phyloP scores from a whole-genome alignment of 1,140 invertebrate species.

The Microplitis demolitor region DNA sequence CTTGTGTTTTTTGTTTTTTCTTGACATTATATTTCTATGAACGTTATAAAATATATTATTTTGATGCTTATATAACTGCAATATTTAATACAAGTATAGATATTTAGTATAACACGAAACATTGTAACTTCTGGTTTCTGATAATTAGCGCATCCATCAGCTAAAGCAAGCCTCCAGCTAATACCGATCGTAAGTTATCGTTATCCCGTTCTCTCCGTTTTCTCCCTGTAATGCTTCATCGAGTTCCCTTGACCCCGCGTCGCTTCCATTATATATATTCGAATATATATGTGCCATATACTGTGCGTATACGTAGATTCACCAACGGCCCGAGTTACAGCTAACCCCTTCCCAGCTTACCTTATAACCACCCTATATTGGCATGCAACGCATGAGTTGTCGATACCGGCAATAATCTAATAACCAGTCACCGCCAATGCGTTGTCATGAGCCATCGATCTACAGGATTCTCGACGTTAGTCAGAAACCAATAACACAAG shows the following conservation, averaged over 20 bases:
- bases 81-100: background rate
- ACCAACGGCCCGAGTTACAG: conserved; percentile 22
- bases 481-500: conserved; percentile 49
- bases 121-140: conserved; percentile 62
- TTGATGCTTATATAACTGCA: no score
- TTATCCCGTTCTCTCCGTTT: conserved; percentile 55
- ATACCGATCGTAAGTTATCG: conserved; percentile 63
- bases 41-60: no score
- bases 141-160: conserved; percentile 64
- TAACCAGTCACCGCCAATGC: conserved; percentile 58
- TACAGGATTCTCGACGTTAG: conserved; percentile 52
- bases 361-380: conserved; percentile 34
- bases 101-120: conserved; percentile 39
- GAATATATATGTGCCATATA: conserved; percentile 19
- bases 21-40: no score
- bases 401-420: conserved; percentile 62
- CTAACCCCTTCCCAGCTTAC: conserved; percentile 14
- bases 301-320: conserved; percentile 18
- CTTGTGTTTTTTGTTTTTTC: no score
- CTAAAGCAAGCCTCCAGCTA: conserved; percentile 59
- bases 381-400: conserved; percentile 52
- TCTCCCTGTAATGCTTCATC: conserved; percentile 35
- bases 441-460: conserved; percentile 52
- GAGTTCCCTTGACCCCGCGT: conserved; percentile 1
- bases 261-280: conserved; percentile 19